Conservation (phyloP, 2,113 vertebrate species). For the Manacus vitellinus region DNA sequence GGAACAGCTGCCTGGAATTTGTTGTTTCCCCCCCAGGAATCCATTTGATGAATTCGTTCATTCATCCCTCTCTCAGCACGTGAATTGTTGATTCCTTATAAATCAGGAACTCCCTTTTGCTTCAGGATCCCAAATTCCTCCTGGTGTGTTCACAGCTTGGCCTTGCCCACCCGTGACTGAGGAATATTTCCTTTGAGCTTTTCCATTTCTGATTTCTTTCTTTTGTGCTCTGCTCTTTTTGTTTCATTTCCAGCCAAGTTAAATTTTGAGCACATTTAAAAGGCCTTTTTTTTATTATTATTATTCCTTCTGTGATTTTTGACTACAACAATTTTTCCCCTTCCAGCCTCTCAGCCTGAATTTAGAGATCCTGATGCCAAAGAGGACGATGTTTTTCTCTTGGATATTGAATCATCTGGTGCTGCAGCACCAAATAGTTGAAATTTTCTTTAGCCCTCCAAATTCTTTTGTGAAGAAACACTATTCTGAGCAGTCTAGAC, state of each 20-base stretch:
- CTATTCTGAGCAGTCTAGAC: not conserved
- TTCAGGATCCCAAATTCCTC: not conserved
- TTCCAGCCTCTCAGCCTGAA: not conserved
- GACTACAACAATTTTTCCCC: not conserved
- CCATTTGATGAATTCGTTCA: not conserved
- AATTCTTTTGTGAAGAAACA: not conserved
- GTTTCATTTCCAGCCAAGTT: slow-evolving; percentile 27
- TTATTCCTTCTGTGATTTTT: not conserved
- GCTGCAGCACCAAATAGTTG: not conserved
- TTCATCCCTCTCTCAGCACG: not conserved
- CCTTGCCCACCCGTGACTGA: not conserved
- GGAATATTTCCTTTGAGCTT: not conserved
- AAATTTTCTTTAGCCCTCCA: not conserved
- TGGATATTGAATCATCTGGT: not conserved
- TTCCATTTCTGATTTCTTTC: not conserved
- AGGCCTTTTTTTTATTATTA: not conserved
- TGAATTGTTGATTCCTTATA: not conserved
- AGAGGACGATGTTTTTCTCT: not conserved
- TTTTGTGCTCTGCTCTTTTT: not conserved
- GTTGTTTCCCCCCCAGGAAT: not conserved
- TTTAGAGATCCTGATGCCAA: not conserved
- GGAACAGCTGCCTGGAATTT: not conserved
- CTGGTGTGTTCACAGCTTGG: not conserved
- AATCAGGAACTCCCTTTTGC: not conserved
- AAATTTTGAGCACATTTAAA: not conserved